These are phyloP conservation scores for Thalassophryne amazonica DNA, from an alignment of 2,797 vertebrate genomes.

Conservation along the genomic window DNA sequence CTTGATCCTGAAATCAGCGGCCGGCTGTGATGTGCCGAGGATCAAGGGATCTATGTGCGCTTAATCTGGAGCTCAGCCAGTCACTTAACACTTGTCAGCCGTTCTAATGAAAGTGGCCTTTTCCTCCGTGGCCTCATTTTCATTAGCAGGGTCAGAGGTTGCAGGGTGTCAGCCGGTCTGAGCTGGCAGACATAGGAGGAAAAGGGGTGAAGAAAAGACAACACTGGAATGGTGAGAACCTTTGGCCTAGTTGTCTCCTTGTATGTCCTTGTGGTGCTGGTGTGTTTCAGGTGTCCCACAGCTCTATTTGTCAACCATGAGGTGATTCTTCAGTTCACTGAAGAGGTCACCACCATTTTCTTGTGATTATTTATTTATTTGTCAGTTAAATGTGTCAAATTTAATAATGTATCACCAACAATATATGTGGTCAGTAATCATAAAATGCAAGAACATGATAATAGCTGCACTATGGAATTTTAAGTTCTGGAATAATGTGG, in stretches of 20 bases:
- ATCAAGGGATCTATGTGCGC: slow-evolving; percentile 32
- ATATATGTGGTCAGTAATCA: too few relatives aligned
- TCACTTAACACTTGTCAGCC: slow-evolving; percentile 78
- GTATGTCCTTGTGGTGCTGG: slow-evolving; percentile 10
- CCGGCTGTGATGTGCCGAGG: slow-evolving; percentile 38
- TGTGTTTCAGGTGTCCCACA: not conserved
- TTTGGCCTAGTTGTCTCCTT: slow-evolving; percentile 28
- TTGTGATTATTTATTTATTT: too few relatives aligned
- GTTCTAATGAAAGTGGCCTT: slow-evolving; percentile 75
- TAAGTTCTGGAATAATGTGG: too few relatives aligned
- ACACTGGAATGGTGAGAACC: slow-evolving; percentile 39
- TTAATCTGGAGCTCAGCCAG: slow-evolving; percentile 56
- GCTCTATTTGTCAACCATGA: not conserved
- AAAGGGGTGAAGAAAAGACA: slow-evolving; percentile 16
- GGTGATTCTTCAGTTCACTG: not conserved
- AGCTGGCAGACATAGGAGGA: slow-evolving; percentile 51
- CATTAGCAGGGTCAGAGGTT: slow-evolving; percentile 76
- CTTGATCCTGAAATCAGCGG: slow-evolving; percentile 72
- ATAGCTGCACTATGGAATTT: too few relatives aligned
- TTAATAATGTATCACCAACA: too few relatives aligned
- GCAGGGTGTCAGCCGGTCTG: slow-evolving; percentile 38
- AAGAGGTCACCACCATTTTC: too few relatives aligned
- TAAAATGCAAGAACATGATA: too few relatives aligned
- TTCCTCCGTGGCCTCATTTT: slow-evolving; percentile 71
- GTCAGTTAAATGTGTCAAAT: too few relatives aligned